Conservation (phyloP, 2,888 invertebrate species). For the Aromia moschata region DNA sequence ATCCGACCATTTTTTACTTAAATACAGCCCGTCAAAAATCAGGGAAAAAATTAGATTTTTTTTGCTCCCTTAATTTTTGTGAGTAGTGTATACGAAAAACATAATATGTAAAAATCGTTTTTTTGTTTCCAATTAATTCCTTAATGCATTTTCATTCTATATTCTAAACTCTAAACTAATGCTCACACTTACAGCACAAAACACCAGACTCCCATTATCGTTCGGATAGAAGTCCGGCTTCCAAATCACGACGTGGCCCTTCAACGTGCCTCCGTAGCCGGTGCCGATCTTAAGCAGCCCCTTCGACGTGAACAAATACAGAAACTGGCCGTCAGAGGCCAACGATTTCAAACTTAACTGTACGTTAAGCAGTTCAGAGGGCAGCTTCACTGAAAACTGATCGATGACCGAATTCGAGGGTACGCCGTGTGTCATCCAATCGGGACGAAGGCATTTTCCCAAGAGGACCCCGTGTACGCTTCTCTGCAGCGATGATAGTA, state of each 20-base stretch:
- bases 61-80: too few relatives aligned
- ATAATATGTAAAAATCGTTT: too few relatives aligned
- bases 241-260: slow-evolving; percentile 87
- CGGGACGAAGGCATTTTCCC: slow-evolving; percentile 84
- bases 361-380: slow-evolving; percentile 64
- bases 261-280: slow-evolving; percentile 91
- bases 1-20: too few relatives aligned
- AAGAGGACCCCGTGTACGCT: slow-evolving; percentile 89
- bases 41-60: too few relatives aligned
- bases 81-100: too few relatives aligned
- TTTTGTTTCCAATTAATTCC: too few relatives aligned
- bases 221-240: slow-evolving; percentile 84
- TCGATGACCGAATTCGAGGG: slow-evolving; percentile 79
- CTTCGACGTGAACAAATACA: slow-evolving; percentile 86
- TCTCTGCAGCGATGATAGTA: slow-evolving; percentile 84
- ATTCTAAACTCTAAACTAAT: too few relatives aligned
- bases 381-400: slow-evolving; percentile 69
- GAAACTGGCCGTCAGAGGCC: slow-evolving; percentile 89
- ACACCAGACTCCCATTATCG: slow-evolving; percentile 87
- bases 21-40: too few relatives aligned
- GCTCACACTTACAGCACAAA: slow-evolving; percentile 81
- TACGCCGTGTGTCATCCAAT: slow-evolving; percentile 90
- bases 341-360: slow-evolving; percentile 69
- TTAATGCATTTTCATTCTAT: too few relatives aligned
- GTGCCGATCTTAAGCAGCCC: slow-evolving; percentile 94